Evolutionary conservation across 2,797 vertebrate species (phyloP), one percentile per base, ranked within the genome.

Genomic region (Ctenopoma multispine): DNA sequence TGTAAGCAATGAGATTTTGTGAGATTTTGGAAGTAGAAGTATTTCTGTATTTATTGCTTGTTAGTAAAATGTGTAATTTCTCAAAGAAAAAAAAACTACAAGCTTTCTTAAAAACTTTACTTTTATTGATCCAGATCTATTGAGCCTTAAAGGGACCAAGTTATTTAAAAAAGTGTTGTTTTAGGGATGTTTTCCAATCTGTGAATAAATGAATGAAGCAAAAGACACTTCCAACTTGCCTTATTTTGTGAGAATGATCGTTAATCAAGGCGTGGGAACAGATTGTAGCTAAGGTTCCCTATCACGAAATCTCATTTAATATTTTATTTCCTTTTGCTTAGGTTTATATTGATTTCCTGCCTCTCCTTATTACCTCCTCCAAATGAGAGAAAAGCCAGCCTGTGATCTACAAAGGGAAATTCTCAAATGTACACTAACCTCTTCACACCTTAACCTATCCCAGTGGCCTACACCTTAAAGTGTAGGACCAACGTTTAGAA

Each of bases 141-240:
- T 80, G 82, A 92, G 87, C 84, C 83, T 90, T 60, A 83, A n/a
- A 92, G 92, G 91, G 93, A 95, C 93, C 94, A 94, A 95, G 87
- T 77, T 51, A 80, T 90, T 69, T 34, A 85, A 85, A 85, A 34
- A 91, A 79, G 79, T 87, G 86, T 92, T 93, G 91, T 90, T 93
- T 92, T 93, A 86, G 77, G 85, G 81, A 90, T 88, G 84, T 90
- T 94, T 93, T 92, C 69, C 87, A 92, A 91, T 89, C 89, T 91
- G 90, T 93, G 89, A 95, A 95, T 95, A 95, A 95, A 95, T 66
- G 79, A 94, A 92, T 90, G 72, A 93, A 89, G 70, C 69, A 79
- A 86, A 85, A 58, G 62, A 66, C 5, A 43, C 27, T 51, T 63
- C 57, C 36, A 59, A 40, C 55, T 77, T 59, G 68, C 23, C 24